phyloP scores from a whole-genome alignment of 2,797 vertebrate species.

The Thunnus albacares region DNA sequence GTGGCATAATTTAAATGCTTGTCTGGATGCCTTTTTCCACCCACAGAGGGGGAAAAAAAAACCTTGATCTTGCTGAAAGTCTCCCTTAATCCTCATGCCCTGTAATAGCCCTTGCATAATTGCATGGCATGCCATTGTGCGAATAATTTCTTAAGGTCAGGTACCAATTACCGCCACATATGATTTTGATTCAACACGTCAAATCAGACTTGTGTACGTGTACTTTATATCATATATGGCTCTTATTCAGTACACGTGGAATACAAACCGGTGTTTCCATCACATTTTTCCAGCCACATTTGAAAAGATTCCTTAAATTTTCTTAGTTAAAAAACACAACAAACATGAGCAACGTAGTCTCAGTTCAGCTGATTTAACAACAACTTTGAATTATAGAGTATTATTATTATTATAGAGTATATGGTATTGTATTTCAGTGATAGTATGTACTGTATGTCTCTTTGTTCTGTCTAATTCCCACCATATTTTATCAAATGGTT shows the following conservation, averaged over 20 bases:
- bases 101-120: conserved; percentile 37
- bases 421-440: too few species aligned
- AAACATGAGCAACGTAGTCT: too few species aligned
- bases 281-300: too few species aligned
- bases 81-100: conserved; percentile 21
- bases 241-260: neutral
- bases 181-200: conserved; percentile 20
- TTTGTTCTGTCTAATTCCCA: too few species aligned
- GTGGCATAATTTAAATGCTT: conserved; percentile 51
- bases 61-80: conserved; percentile 28
- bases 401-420: too few species aligned
- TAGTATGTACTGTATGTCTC: too few species aligned
- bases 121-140: conserved; percentile 24
- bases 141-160: conserved; percentile 44
- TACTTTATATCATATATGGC: neutral
- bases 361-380: too few species aligned
- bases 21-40: conserved; percentile 38
- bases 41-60: conserved; percentile 3
- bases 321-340: too few species aligned
- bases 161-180: conserved; percentile 34
- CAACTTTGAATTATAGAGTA: too few species aligned
- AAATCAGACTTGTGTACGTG: neutral
- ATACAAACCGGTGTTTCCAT: neutral
- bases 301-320: too few species aligned
- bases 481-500: too few species aligned